Conservation (phyloP, 2,797 vertebrate genomes). For the Pampus argenteus region DNA sequence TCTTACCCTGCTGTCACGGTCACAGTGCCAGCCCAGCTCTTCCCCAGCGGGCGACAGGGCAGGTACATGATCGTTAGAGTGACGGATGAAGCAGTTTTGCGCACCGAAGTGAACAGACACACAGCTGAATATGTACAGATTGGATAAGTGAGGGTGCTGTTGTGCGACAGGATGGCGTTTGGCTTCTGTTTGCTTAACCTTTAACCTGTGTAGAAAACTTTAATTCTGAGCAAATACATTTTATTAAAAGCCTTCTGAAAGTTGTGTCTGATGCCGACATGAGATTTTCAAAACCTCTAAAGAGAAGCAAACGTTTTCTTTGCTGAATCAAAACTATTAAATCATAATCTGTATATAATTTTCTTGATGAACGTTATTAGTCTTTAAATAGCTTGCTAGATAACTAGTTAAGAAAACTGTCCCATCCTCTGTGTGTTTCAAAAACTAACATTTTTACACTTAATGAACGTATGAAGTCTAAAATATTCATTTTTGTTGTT, state of each 20-base stretch:
- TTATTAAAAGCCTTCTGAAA: neutral
- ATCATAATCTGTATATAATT: no score
- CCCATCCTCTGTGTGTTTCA: neutral
- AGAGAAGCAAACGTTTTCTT: neutral
- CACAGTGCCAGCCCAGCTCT: neutral
- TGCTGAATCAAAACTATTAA: neutral
- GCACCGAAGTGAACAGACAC: conserved; percentile 10
- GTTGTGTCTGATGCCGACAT: neutral
- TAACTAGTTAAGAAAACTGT: no score
- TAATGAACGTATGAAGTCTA: neutral
- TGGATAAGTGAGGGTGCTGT: conserved; percentile 9
- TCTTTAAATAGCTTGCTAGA: no score
- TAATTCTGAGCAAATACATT: neutral
- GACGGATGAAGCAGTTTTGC: conserved; percentile 15
- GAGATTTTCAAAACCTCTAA: no score
- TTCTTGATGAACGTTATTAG: no score
- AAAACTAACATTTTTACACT: no score
- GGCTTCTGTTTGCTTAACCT: conserved; percentile 15
- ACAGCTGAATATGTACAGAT: conserved; percentile 10
- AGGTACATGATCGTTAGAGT: neutral
- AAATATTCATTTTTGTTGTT: neutral
- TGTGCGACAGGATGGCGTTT: neutral
- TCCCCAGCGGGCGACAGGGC: neutral
- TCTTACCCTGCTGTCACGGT: conserved; percentile 10
- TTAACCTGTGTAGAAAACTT: neutral